phyloP scores from a whole-genome alignment of 2,888 invertebrate species.

The Drosophila kokeensis region DNA sequence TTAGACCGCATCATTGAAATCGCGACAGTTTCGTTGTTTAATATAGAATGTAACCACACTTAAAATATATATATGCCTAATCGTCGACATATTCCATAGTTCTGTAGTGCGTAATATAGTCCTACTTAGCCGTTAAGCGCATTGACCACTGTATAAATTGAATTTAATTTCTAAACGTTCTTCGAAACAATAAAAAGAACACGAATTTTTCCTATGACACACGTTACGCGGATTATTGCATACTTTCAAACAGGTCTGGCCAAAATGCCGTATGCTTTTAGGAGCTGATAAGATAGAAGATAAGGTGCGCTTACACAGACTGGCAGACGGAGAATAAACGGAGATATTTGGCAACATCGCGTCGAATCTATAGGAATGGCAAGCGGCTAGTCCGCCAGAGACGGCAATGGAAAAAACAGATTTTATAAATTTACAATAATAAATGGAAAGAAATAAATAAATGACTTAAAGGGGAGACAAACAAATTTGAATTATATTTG shows the following conservation, averaged over 20 bases:
- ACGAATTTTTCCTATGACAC: slow-evolving; percentile 18
- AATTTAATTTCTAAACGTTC: slow-evolving; percentile 44
- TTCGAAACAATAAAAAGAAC: slow-evolving; percentile 39
- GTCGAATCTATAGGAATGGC: no score
- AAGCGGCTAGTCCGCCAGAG: neutral
- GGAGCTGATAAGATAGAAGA: neutral
- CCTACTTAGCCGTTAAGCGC: slow-evolving; percentile 44
- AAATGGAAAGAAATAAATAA: neutral
- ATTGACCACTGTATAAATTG: slow-evolving; percentile 54
- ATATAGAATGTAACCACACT: slow-evolving; percentile 29
- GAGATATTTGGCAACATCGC: neutral
- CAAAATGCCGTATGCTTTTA: neutral
- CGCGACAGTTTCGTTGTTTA: slow-evolving; percentile 23
- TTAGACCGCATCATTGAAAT: slow-evolving; percentile 21
- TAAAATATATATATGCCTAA: slow-evolving; percentile 16
- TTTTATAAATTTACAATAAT: neutral
- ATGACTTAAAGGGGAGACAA: neutral
- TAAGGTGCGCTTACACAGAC: neutral
- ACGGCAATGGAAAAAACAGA: neutral
- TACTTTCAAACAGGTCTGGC: slow-evolving; percentile 18
- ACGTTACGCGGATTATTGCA: slow-evolving; percentile 6
- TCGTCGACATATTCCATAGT: slow-evolving; percentile 39
- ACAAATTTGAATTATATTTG: no score
- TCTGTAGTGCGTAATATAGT: slow-evolving; percentile 39
- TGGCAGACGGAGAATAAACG: neutral